phyloP scores from a whole-genome alignment of 2,113 vertebrate species.

The Odobenus rosmarus region DNA sequence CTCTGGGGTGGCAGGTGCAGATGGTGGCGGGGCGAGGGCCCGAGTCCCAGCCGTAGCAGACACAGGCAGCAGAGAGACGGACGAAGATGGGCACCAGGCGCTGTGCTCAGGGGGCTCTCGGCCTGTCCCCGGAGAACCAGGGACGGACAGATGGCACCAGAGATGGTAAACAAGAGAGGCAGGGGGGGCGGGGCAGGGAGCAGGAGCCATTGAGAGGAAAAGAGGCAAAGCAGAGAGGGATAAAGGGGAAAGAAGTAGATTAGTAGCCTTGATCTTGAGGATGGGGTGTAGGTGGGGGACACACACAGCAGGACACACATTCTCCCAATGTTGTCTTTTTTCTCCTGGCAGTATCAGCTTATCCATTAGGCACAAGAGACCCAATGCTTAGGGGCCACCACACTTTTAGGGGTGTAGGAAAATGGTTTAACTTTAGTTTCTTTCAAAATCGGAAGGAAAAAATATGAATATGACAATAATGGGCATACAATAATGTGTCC shows the following conservation, averaged over 20 bases:
- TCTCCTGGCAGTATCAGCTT: fast-evolving
- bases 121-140: slow-evolving; percentile 74
- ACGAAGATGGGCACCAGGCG: slow-evolving; percentile 71
- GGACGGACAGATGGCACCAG: neutral
- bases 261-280: neutral
- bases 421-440: neutral
- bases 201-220: neutral
- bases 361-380: neutral
- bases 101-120: slow-evolving; percentile 64
- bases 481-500: neutral
- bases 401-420: neutral
- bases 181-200: neutral
- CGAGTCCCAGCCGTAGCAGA: slow-evolving; percentile 71
- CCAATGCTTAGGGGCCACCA: neutral
- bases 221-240: neutral
- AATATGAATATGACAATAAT: neutral
- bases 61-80: slow-evolving; percentile 64
- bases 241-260: neutral
- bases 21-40: slow-evolving; percentile 45
- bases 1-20: slow-evolving; percentile 50
- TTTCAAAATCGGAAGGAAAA: neutral
- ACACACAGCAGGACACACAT: fast-evolving
- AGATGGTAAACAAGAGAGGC: neutral
- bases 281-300: neutral
- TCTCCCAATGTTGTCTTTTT: too few species aligned